phyloP scores from a whole-genome alignment of 2,113 vertebrate genomes.

The Cephalopterus ornatus region DNA sequence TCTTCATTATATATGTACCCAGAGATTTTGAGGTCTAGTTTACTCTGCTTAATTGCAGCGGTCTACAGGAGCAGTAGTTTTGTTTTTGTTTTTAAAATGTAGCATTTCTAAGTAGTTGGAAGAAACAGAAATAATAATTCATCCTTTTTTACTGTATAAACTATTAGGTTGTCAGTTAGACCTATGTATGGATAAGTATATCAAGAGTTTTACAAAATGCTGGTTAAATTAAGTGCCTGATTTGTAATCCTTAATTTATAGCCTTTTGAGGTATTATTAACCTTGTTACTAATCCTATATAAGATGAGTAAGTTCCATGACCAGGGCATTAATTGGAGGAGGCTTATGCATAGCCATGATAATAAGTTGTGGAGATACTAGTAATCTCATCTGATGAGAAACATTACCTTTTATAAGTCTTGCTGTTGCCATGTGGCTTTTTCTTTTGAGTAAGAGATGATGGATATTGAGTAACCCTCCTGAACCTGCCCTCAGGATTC shows the following conservation, averaged over 20 bases:
- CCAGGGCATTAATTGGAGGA: background rate
- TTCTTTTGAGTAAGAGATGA: background rate
- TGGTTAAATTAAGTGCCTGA: background rate
- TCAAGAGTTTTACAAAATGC: background rate
- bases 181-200: fast-evolving
- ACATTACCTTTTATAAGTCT: background rate
- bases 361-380: background rate
- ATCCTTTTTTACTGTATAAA: background rate
- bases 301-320: background rate
- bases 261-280: background rate
- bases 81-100: background rate
- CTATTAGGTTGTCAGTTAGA: background rate
- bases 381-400: background rate
- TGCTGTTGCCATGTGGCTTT: background rate
- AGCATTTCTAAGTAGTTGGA: background rate
- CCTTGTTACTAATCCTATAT: background rate
- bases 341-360: background rate
- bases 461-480: background rate
- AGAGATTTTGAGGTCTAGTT: background rate
- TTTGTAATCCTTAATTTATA: background rate
- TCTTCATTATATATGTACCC: background rate
- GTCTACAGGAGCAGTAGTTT: background rate
- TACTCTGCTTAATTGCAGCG: background rate
- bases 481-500: background rate
- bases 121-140: background rate